phyloP scores from a whole-genome alignment of 2,888 invertebrate genomes.

The Cheilosia scutellata region DNA sequence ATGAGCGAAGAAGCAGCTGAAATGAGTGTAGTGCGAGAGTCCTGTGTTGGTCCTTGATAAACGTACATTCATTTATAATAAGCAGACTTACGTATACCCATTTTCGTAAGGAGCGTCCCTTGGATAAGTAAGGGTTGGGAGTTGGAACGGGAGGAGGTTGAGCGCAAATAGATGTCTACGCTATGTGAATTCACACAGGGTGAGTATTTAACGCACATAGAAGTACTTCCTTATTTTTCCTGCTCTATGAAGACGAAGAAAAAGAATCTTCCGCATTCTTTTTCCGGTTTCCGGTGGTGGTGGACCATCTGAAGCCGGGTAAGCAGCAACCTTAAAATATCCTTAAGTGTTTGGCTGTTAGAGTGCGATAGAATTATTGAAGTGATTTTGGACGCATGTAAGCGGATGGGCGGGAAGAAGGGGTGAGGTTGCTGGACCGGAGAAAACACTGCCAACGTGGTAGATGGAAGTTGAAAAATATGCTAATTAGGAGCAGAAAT shows the following conservation, averaged over 20 bases:
- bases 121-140: conserved; percentile 34
- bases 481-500: conserved; percentile 75
- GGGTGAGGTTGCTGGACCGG: conserved; percentile 13
- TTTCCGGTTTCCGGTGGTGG: conserved; percentile 66
- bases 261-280: conserved; percentile 69
- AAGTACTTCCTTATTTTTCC: conserved; percentile 59
- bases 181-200: conserved; percentile 62
- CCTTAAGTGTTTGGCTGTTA: conserved; percentile 74
- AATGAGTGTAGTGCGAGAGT: conserved; percentile 59
- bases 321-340: conserved; percentile 70
- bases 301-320: conserved; percentile 58
- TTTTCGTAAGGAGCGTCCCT: conserved; percentile 56
- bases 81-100: conserved; percentile 74
- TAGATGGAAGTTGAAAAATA: conserved; percentile 72
- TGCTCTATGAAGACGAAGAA: conserved; percentile 44
- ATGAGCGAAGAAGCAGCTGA: conserved; percentile 38
- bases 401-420: conserved; percentile 18
- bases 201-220: conserved; percentile 75
- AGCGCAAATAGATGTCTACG: conserved; percentile 62
- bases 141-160: conserved; percentile 10
- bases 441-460: conserved; percentile 50
- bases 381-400: conserved; percentile 74
- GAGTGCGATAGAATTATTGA: conserved; percentile 73
- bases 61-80: conserved; percentile 75
- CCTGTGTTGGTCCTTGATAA: conserved; percentile 73